Base-by-base conservation (phyloP, 2,888 invertebrate species). In the Heteromyza rotundicornis region DNA sequence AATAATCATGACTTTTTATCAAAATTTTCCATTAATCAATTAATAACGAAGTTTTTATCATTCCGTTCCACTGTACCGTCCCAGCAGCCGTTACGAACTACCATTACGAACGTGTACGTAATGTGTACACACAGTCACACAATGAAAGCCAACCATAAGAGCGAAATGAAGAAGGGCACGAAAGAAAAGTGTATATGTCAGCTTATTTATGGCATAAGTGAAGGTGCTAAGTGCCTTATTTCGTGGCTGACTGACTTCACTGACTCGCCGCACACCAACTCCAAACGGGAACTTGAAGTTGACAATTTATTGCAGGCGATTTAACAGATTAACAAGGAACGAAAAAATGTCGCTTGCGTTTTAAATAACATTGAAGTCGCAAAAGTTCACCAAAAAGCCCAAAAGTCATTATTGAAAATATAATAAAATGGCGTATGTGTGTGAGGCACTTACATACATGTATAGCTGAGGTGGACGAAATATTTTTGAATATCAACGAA, bases 271-370 rank as follows among this genome's bases (percentile, higher is more conserved):
- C 10, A 27, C 5, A 7, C 5, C 40, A 27, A 53, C 24, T 53
- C 27, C 16, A 57, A 19, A 16, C 24, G 19, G 27, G 20, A 19
- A 32, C 44, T 23, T 56, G 16, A 27, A 51, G 35, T 20, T 32
- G 49, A 49, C 57, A 76, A 76, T 76, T 75, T 75, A 75, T 75
- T 76, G 73, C 75, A 73, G 74, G 73, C 75, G 74, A 75, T 75
- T 75, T 75, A 76, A 76, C 74, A 74, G 73, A 72, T 76, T 75
- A 75, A 75, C 73, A n/a, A n/a, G n/a, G n/a, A 19, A 20, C 19
- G 14, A 3, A 17, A 20, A 7, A 47, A 47, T 47, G 47, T 14
- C 19, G 14, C 5, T 19, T 32, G 7, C n/a, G n/a, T n/a, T n/a
- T n/a, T n/a, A n/a, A n/a, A n/a, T n/a, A n/a, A n/a, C 32, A 19